A percentile compares a stretch with the other conserved stretches of the same genome.
phyloP scores from a whole-genome alignment of 2,113 vertebrate genomes.

The Boleophthalmus pectinirostris region DNA sequence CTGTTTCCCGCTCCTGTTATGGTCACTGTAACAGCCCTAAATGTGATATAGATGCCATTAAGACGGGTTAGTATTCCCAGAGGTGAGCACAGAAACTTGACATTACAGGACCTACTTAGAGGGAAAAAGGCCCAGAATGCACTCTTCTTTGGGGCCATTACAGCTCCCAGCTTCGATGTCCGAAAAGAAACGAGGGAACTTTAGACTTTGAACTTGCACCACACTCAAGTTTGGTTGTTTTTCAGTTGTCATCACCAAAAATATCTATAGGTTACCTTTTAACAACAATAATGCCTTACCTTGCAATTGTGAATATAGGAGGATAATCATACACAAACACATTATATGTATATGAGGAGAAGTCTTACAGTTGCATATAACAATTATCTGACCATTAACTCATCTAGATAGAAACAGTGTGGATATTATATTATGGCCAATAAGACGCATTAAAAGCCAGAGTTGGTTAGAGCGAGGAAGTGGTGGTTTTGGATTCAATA shows the following conservation, averaged over 20 bases:
- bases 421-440: background rate
- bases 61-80: slow-evolving; percentile 35
- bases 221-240: background rate
- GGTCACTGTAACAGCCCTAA: slow-evolving; percentile 32
- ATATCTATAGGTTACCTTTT: too few species aligned
- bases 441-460: background rate
- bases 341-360: background rate
- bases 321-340: too few species aligned
- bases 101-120: slow-evolving; percentile 15
- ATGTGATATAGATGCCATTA: slow-evolving; percentile 43
- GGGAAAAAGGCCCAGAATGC: background rate
- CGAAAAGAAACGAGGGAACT: background rate
- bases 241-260: background rate
- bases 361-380: background rate
- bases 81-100: slow-evolving; percentile 32
- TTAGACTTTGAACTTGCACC: background rate
- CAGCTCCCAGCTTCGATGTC: slow-evolving; percentile 3
- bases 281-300: too few species aligned
- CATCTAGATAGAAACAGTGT: background rate
- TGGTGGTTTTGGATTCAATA: slow-evolving; percentile 5
- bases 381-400: background rate
- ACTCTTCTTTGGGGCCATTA: slow-evolving; percentile 19
- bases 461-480: background rate
- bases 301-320: too few species aligned
- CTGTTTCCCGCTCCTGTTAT: slow-evolving; percentile 28